Conservation (phyloP, 2,888 invertebrate species). For the Drosophila lacicola region DNA sequence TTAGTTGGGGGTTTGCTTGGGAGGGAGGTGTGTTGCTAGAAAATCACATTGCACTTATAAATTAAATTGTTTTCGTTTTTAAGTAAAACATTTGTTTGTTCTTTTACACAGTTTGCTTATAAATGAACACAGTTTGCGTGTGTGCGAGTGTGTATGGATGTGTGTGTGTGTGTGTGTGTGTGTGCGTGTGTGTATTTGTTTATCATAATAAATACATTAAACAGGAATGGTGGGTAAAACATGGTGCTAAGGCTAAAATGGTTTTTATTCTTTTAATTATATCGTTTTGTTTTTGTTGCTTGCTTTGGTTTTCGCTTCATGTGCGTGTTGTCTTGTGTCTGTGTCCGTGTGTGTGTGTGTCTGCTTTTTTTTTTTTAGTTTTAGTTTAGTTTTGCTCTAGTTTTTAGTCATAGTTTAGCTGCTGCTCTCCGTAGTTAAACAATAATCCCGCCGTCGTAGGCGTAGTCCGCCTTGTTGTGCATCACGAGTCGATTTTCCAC, state of each 20-base stretch:
- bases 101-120: slow-evolving; percentile 23
- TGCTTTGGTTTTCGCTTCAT: slow-evolving; percentile 48
- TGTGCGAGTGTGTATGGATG: slow-evolving; percentile 33
- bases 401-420: slow-evolving; percentile 42
- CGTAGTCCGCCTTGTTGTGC: slow-evolving; percentile 99
- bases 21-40: slow-evolving; percentile 7
- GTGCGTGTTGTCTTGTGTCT: slow-evolving; percentile 50
- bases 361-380: slow-evolving; percentile 33
- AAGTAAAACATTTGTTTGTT: slow-evolving; percentile 25
- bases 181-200: slow-evolving; percentile 42
- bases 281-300: slow-evolving; percentile 15
- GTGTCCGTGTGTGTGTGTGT: slow-evolving; percentile 28
- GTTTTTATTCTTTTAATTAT: slow-evolving; percentile 44
- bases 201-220: slow-evolving; percentile 70
- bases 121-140: slow-evolving; percentile 75
- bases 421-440: slow-evolving; percentile 48
- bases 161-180: slow-evolving; percentile 26
- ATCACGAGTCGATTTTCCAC: slow-evolving; percentile 98
- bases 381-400: slow-evolving; percentile 45
- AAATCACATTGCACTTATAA: slow-evolving; percentile 74
- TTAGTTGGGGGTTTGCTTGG: neutral
- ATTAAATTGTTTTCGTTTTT: slow-evolving; percentile 48
- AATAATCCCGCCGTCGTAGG: slow-evolving; percentile 92
- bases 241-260: slow-evolving; percentile 80
- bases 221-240: slow-evolving; percentile 79